A percentile compares a stretch with the other conserved stretches of the same genome.
Conservation (phyloP, 2,888 invertebrate species). For the Apodemia hepburni region DNA sequence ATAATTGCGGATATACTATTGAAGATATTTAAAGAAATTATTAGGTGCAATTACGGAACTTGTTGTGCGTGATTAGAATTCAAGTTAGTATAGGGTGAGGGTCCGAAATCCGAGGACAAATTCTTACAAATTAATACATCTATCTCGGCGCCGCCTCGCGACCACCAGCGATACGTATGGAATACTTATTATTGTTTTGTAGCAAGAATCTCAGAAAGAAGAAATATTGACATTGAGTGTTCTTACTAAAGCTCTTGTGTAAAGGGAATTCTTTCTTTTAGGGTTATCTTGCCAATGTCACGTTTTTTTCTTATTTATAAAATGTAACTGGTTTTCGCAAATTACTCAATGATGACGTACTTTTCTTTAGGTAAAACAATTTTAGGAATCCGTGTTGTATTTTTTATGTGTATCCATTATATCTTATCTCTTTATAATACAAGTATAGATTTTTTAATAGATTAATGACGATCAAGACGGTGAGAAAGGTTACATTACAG, state of each 20-base stretch:
- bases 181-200: constrained; percentile 66
- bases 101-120: constrained; percentile 63
- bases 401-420: too few relatives aligned
- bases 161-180: constrained; percentile 63
- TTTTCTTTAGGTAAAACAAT: too few relatives aligned
- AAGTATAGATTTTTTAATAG: too few relatives aligned
- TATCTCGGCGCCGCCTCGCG: constrained; percentile 58
- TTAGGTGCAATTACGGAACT: constrained; percentile 77
- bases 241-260: constrained; percentile 16
- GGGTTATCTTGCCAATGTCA: not conserved
- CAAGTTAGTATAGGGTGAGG: constrained; percentile 52
- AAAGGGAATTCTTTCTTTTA: not conserved
- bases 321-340: not conserved
- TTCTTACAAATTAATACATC: constrained; percentile 80
- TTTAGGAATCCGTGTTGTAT: too few relatives aligned
- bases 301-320: too few relatives aligned
- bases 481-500: too few relatives aligned
- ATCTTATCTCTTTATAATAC: too few relatives aligned
- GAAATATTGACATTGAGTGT: constrained; percentile 50
- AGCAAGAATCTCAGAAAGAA: constrained; percentile 46
- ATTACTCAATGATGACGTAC: too few relatives aligned
- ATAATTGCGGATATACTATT: constrained; percentile 18
- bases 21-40: constrained; percentile 75
- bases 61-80: constrained; percentile 79
- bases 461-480: too few relatives aligned